A percentile compares a stretch with the other conserved stretches of the same genome.
phyloP scores from a whole-genome alignment of 2,888 invertebrate species.

The Mesoligia furuncula region DNA sequence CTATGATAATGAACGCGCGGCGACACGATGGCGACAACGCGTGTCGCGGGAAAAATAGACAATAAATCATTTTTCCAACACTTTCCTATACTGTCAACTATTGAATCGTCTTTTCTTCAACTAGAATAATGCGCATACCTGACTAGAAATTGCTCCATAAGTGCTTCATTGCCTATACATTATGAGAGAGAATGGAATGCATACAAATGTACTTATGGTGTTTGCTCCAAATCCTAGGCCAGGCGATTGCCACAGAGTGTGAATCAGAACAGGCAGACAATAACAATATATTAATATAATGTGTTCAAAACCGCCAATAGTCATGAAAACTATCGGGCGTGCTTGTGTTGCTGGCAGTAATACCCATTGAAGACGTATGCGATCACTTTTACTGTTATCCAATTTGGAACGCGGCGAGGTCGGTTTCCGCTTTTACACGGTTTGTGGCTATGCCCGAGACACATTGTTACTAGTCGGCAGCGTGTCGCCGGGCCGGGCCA shows the following conservation, averaged over 20 bases:
- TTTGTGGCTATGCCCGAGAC: constrained; percentile 83
- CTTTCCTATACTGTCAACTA: constrained; percentile 51
- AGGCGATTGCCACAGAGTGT: constrained; percentile 46
- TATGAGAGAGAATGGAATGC: constrained; percentile 52
- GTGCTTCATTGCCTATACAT: constrained; percentile 45
- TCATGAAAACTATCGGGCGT: constrained; percentile 78
- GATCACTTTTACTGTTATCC: constrained; percentile 90
- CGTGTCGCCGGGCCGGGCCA: constrained; percentile 81
- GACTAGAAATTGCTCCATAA: constrained; percentile 54
- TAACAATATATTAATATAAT: constrained; percentile 78
- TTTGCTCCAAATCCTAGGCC: constrained; percentile 55
- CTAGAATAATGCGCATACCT: constrained; percentile 41
- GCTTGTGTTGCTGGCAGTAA: constrained; percentile 77
- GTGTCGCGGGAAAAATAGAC: constrained; percentile 60
- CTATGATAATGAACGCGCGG: constrained; percentile 65
- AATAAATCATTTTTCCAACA: constrained; percentile 60
- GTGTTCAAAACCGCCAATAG: constrained; percentile 79
- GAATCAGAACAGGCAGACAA: constrained; percentile 68
- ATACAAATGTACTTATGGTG: constrained; percentile 46
- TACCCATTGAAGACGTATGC: constrained; percentile 86
- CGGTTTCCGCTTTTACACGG: constrained; percentile 89
- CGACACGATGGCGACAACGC: constrained; percentile 33
- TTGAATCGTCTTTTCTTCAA: constrained; percentile 43
- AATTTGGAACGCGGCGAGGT: constrained; percentile 87
- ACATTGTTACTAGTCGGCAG: constrained; percentile 84